Conservation (phyloP, 2,797 vertebrate genomes). For the Pachyuromys duprasi region DNA sequence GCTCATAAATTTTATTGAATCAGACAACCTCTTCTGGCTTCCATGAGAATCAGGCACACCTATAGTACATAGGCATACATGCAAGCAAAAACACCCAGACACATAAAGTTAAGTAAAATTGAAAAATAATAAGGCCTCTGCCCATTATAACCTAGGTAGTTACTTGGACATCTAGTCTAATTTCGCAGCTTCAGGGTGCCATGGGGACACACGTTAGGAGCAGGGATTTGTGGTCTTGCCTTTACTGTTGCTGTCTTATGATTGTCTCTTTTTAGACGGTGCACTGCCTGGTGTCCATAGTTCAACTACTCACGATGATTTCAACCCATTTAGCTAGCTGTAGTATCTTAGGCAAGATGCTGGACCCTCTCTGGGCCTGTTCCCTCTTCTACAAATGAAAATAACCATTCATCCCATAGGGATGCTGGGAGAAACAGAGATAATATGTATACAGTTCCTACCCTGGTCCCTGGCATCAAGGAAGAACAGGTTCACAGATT, state of each 20-base stretch:
- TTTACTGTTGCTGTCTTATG: background rate
- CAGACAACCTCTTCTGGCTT: background rate
- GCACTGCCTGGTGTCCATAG: background rate
- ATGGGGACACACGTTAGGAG: background rate
- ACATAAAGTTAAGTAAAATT: background rate
- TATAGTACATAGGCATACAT: background rate
- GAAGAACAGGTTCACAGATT: background rate
- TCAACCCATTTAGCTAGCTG: background rate
- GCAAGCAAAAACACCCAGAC: background rate
- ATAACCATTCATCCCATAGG: background rate
- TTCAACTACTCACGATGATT: background rate
- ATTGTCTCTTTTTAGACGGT: background rate
- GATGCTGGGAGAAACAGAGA: background rate
- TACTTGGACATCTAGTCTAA: background rate
- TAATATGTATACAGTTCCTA: background rate
- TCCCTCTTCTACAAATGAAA: constrained; percentile 44
- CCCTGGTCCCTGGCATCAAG: background rate
- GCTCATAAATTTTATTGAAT: background rate
- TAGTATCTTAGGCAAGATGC: background rate
- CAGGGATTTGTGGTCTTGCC: background rate
- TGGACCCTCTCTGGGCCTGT: background rate
- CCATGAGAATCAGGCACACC: too few relatives aligned
- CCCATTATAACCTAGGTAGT: background rate
- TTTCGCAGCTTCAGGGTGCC: background rate
- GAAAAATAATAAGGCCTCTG: background rate